These are phyloP conservation scores for Loripinus fragilis DNA, from an alignment of 2,888 invertebrate genomes.

Conservation along the genomic window DNA sequence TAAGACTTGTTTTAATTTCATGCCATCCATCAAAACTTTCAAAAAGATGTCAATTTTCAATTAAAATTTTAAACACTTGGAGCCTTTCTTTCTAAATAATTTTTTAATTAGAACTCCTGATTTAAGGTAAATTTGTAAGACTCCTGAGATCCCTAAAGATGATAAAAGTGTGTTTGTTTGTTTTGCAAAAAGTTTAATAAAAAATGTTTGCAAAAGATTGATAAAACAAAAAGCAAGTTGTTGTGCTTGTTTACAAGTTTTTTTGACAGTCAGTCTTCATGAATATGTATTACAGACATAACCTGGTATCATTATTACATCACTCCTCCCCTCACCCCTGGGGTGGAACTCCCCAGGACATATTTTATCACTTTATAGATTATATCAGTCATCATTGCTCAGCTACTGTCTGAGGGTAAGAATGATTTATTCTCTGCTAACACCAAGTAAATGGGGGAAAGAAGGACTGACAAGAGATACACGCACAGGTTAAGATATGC, in stretches of 20 bases:
- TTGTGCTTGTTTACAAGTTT: conserved; percentile 9
- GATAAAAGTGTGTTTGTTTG: not conserved
- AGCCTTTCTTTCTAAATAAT: too few species aligned
- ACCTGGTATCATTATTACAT: conserved; percentile 8
- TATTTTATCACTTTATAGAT: conserved; percentile 18
- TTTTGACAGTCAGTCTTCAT: conserved; percentile 5
- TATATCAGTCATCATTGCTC: conserved; percentile 11
- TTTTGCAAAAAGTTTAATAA: not conserved
- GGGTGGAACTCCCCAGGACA: not conserved
- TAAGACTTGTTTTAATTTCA: too few species aligned
- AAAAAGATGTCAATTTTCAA: too few species aligned
- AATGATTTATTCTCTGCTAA: conserved; percentile 1
- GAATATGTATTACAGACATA: conserved; percentile 5
- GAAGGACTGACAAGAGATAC: too few species aligned
- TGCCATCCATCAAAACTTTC: too few species aligned
- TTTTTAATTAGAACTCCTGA: not conserved
- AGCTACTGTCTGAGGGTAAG: not conserved
- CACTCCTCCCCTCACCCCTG: conserved; percentile 11
- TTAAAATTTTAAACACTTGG: too few species aligned
- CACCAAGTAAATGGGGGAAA: too few species aligned
- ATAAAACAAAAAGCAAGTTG: not conserved
- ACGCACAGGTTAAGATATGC: too few species aligned
- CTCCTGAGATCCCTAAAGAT: not conserved
- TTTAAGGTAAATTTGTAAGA: not conserved
- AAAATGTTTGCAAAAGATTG: conserved; percentile 5